Conservation (phyloP, 1,140 invertebrate species). For the Drosophila hydei region DNA sequence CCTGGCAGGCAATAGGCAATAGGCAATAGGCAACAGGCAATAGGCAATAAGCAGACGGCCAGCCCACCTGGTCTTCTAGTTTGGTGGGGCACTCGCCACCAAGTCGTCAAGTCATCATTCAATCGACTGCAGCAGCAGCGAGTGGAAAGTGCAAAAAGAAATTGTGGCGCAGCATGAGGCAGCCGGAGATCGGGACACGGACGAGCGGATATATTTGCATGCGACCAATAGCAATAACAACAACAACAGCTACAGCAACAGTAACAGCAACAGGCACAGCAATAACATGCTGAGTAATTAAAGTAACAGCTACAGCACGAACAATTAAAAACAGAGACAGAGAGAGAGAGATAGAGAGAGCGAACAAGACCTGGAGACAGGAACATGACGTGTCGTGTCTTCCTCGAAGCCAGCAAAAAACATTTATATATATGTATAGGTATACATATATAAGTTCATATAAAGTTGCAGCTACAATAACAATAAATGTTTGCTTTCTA, state of each 20-base stretch:
- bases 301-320: slow-evolving; percentile 43
- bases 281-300: slow-evolving; percentile 75
- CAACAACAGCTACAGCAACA: not conserved
- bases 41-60: slow-evolving; percentile 1
- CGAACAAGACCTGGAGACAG: slow-evolving; percentile 8
- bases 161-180: slow-evolving; percentile 46
- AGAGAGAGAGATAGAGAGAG: not conserved
- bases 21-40: not conserved
- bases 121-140: slow-evolving; percentile 40
- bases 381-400: slow-evolving; percentile 19
- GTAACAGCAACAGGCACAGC: not conserved
- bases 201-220: slow-evolving; percentile 53
- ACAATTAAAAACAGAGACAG: slow-evolving; percentile 26
- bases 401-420: not conserved
- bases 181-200: slow-evolving; percentile 20
- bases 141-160: slow-evolving; percentile 65
- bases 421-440: not conserved
- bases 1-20: not conserved
- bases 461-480: slow-evolving; percentile 27
- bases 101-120: slow-evolving; percentile 41
- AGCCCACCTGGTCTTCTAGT: slow-evolving; percentile 26
- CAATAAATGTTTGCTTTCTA: slow-evolving; percentile 54
- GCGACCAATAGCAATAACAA: slow-evolving; percentile 8
- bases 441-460: not conserved
- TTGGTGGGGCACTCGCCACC: not conserved